Base-by-base conservation (phyloP, 1,140 invertebrate species). In the Triops longicaudatus region DNA sequence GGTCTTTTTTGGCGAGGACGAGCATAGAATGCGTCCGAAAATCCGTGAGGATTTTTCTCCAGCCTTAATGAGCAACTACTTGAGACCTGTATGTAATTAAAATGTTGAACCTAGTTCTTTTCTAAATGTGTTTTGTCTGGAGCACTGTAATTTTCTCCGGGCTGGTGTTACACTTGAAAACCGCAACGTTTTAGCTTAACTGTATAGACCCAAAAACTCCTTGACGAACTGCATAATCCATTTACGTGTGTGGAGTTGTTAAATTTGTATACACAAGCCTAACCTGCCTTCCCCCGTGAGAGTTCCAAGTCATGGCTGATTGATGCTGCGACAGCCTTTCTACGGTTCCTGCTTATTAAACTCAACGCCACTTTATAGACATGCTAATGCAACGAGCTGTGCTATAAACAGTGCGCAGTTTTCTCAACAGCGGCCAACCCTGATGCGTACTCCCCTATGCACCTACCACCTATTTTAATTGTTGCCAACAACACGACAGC, bases 151-250 rank as follows among this genome's bases (percentile, higher is more conserved):
- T 63, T 63, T 63, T 63, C 50, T 9, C 50, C 50, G 50, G 50
- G 22, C 50, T 63, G 50, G 50, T 63, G 50, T 63, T 63, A 63
- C 50, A 63, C 50, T 63, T 63, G 50, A 63, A 63, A 63, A 63
- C 50, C 50, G n/a, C 50, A 63, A 22, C 50, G 50, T 17, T 22
- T n/a, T 17, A 22, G 22, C 14, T 63, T 10, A n/a, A 63, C 7
- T 63, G 31, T 37, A 37, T 37, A 37, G 31, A 37, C 31, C 31
- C 31, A 37, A 37, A 37, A 37, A 37, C 7, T 2, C 7, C 31
- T 37, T 37, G 31, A 37, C 31, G 31, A 7, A 37, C 31, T 37
- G 31, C 31, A 37, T 37, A 37, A 37, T 37, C 31, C 31, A 7
- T 37, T 7, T 37, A 37, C 31, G 31, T 37, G 31, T 37, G 31